These are phyloP conservation scores for Mycetomoellerius zeteki DNA, from an alignment of 1,140 invertebrate species.

Conservation along the genomic window DNA sequence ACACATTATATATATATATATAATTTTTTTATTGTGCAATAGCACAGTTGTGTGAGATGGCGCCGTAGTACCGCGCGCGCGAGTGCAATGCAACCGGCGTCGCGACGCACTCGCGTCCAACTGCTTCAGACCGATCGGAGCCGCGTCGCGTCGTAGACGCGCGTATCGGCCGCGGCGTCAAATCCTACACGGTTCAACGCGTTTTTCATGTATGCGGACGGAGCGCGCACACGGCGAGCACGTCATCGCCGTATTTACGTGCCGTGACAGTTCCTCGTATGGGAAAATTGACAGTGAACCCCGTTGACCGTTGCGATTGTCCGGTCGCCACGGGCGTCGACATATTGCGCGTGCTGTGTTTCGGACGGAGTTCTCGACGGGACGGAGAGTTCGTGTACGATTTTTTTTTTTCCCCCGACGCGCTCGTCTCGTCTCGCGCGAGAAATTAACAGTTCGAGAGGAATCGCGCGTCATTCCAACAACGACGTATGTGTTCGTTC, in stretches of 20 bases:
- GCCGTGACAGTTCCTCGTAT: slow-evolving; percentile 8
- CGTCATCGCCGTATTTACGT: neutral
- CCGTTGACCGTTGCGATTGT: neutral
- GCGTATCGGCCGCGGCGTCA: neutral
- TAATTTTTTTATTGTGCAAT: neutral
- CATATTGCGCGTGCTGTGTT: slow-evolving; percentile 42
- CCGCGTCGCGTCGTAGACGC: slow-evolving; percentile 19
- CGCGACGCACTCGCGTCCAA: slow-evolving; percentile 37
- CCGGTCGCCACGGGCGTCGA: slow-evolving; percentile 33
- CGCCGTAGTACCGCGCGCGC: slow-evolving; percentile 36
- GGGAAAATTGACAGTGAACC: neutral
- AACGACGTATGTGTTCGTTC: neutral
- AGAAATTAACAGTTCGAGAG: neutral
- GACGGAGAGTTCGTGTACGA: neutral
- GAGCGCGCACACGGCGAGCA: no score
- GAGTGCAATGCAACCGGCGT: slow-evolving; percentile 53
- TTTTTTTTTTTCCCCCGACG: neutral
- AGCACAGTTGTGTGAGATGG: slow-evolving; percentile 24
- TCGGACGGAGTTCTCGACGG: neutral
- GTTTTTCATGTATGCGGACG: neutral
- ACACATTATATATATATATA: neutral
- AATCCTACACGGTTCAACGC: neutral
- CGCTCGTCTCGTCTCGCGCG: neutral
- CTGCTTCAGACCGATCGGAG: neutral
- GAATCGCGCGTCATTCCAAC: neutral